A percentile compares a stretch with the other conserved stretches of the same genome.
Evolutionary conservation across 1,140 invertebrate genomes (phyloP).

Genomic region (Olivierus martensii): DNA sequence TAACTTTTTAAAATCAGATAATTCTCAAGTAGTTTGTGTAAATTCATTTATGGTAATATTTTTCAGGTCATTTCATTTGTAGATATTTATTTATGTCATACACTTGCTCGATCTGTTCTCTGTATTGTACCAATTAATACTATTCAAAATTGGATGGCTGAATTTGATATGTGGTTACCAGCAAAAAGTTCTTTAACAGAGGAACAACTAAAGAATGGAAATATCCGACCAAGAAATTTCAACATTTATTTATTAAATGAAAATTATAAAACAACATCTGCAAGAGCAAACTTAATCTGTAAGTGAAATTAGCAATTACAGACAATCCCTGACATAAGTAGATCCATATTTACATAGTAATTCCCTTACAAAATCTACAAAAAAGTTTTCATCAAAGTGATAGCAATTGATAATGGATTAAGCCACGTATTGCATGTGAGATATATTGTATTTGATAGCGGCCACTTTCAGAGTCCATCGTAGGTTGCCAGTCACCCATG

Average conservation of each 20-base stretch:
- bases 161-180: conserved; percentile 95
- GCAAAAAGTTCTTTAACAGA: conserved; percentile 27
- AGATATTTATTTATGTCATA: conserved; percentile 86
- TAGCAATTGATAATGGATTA: too few relatives aligned
- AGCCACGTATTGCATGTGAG: too few relatives aligned
- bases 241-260: conserved; percentile 84
- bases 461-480: too few relatives aligned
- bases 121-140: conserved; percentile 99
- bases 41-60: neutral
- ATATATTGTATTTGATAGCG: too few relatives aligned
- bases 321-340: too few relatives aligned
- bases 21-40: too few relatives aligned
- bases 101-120: conserved; percentile 71
- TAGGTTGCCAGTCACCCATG: too few relatives aligned
- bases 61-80: conserved; percentile 71
- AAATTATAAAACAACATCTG: conserved; percentile 75
- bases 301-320: conserved; percentile 19
- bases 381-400: too few relatives aligned
- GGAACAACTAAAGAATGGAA: conserved; percentile 15
- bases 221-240: conserved; percentile 55
- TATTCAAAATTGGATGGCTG: conserved; percentile 93
- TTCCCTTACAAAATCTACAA: too few relatives aligned
- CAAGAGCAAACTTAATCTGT: conserved; percentile 56
- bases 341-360: too few relatives aligned
- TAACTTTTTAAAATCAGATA: neutral